Conservation (phyloP, 2,797 vertebrate genomes). For the Rhyacichthys aspro region DNA sequence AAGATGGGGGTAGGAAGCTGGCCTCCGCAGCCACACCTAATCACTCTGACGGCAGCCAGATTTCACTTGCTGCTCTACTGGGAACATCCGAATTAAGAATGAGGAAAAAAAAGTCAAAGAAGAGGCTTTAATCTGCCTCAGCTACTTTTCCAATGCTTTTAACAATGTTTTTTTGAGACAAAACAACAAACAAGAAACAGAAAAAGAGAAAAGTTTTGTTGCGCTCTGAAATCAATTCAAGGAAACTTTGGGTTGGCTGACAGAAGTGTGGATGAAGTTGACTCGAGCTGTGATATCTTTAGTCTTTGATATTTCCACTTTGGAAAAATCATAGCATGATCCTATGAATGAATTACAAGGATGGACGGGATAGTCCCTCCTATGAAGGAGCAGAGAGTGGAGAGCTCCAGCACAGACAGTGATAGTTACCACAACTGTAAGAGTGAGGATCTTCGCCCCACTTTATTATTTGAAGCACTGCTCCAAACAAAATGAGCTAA, state of each 20-base stretch:
- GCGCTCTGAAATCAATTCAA: slow-evolving; percentile 60
- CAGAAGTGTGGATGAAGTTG: slow-evolving; percentile 59
- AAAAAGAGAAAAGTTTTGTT: slow-evolving; percentile 59
- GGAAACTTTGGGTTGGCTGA: slow-evolving; percentile 63
- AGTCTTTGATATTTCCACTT: slow-evolving; percentile 60
- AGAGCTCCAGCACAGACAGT: slow-evolving; percentile 42
- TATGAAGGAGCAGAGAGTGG: slow-evolving; percentile 50
- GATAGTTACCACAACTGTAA: slow-evolving; percentile 61
- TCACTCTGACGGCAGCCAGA: slow-evolving; percentile 79
- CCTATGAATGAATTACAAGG: slow-evolving; percentile 65
- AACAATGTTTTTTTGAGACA: slow-evolving; percentile 64
- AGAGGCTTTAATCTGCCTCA: slow-evolving; percentile 79
- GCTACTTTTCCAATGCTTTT: slow-evolving; percentile 71
- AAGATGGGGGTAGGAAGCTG: slow-evolving; percentile 70
- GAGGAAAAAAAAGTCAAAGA: slow-evolving; percentile 36
- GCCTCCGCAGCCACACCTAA: slow-evolving; percentile 84
- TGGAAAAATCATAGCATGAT: slow-evolving; percentile 52
- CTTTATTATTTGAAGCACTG: slow-evolving; percentile 70
- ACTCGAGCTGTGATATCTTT: slow-evolving; percentile 57
- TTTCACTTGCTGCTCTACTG: slow-evolving; percentile 67
- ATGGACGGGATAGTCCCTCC: slow-evolving; percentile 55
- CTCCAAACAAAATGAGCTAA: slow-evolving; percentile 68
- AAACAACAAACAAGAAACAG: slow-evolving; percentile 69
- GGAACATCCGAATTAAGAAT: slow-evolving; percentile 72
- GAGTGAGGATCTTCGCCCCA: slow-evolving; percentile 45